A percentile compares a stretch with the other conserved stretches of the same genome.
These are phyloP conservation scores for Electrona antarctica DNA, from an alignment of 2,113 vertebrate species.

Conservation along the genomic window DNA sequence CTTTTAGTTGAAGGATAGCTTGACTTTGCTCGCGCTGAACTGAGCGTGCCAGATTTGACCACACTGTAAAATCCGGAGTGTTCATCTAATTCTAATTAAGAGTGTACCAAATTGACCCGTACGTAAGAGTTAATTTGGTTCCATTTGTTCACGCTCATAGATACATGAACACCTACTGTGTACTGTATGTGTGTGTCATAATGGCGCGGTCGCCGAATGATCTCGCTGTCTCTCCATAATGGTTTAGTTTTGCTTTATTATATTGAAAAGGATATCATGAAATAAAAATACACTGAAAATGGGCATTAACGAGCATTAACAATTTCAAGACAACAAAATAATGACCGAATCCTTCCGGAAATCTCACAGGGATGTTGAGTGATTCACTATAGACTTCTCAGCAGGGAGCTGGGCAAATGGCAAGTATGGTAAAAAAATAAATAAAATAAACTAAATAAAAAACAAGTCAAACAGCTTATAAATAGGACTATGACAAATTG, in stretches of 20 bases:
- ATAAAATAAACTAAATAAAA: no score
- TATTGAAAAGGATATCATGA: neutral
- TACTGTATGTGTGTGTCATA: no score
- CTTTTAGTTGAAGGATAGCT: conserved; percentile 15
- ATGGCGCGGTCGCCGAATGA: no score
- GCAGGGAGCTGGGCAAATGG: conserved; percentile 10
- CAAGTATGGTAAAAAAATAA: conserved; percentile 3
- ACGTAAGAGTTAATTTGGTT: no score
- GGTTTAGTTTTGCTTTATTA: neutral
- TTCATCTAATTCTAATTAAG: no score
- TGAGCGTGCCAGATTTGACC: neutral
- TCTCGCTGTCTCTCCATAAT: no score
- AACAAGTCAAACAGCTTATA: conserved; percentile 3
- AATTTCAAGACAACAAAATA: conserved; percentile 31
- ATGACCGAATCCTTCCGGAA: conserved; percentile 6
- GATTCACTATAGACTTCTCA: conserved; percentile 26
- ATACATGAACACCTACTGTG: no score
- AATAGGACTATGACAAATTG: conserved; percentile 20
- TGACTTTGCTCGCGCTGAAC: neutral
- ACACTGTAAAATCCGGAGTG: no score
- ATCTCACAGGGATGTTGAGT: conserved; percentile 24
- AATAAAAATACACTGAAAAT: conserved; percentile 8
- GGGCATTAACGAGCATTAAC: conserved; percentile 5
- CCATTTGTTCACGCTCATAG: no score
- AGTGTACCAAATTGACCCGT: no score